phyloP scores from a whole-genome alignment of 2,888 invertebrate species.

The Buathra laborator region DNA sequence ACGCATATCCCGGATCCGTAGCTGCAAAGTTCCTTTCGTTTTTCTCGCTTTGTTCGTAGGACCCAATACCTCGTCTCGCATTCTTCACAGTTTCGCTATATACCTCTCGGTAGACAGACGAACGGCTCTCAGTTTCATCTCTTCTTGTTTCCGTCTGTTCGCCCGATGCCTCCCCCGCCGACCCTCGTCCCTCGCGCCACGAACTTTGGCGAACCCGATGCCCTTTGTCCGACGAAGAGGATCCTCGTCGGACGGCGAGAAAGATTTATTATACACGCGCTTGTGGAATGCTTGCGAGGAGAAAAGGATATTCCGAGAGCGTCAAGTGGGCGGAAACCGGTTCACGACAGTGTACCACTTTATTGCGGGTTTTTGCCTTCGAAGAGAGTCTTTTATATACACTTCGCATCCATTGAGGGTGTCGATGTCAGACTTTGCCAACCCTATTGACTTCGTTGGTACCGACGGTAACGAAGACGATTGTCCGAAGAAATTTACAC shows the following conservation, averaged over 20 bases:
- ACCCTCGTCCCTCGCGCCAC: slow-evolving; percentile 5
- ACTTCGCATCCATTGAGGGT: slow-evolving; percentile 62
- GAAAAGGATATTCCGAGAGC: background rate
- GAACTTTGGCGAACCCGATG: slow-evolving; percentile 60
- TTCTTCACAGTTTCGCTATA: slow-evolving; percentile 16
- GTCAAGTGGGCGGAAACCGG: slow-evolving; percentile 31
- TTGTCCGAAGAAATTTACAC: slow-evolving; percentile 73
- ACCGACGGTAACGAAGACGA: slow-evolving; percentile 70
- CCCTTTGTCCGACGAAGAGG: slow-evolving; percentile 57
- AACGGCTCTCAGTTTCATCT: slow-evolving; percentile 24
- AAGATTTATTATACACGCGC: slow-evolving; percentile 54
- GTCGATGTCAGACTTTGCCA: slow-evolving; percentile 62
- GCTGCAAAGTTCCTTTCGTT: background rate
- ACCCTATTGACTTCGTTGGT: slow-evolving; percentile 10
- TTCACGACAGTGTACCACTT: background rate
- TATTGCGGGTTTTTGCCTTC: slow-evolving; percentile 17
- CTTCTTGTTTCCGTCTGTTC: background rate
- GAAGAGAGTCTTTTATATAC: slow-evolving; percentile 11
- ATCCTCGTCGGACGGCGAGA: background rate
- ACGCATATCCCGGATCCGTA: background rate
- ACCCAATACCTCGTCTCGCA: background rate
- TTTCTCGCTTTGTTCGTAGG: slow-evolving; percentile 7
- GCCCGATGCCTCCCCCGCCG: background rate
- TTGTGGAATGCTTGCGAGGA: background rate
- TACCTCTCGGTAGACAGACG: background rate